phyloP scores from a whole-genome alignment of 2,797 vertebrate genomes.

The Rhinogobio ventralis region DNA sequence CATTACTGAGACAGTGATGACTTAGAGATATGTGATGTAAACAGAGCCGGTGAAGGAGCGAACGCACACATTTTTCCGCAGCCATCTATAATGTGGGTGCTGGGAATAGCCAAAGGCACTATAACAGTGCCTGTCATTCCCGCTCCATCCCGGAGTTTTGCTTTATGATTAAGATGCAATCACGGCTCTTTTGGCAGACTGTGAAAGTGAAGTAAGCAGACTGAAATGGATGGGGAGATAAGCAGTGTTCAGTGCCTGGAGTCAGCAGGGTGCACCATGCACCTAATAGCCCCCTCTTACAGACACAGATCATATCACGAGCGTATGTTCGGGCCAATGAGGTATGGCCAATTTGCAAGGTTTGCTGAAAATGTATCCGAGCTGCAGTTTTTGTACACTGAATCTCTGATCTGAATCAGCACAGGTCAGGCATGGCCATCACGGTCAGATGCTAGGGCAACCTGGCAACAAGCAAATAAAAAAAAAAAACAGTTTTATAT shows the following conservation, averaged over 20 bases:
- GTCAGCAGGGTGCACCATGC: slow-evolving; percentile 17
- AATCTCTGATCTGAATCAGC: slow-evolving; percentile 7
- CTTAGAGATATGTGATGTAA: slow-evolving; percentile 42
- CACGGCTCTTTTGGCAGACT: slow-evolving; percentile 51
- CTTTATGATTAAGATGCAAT: slow-evolving; percentile 60
- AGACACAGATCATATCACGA: slow-evolving; percentile 47
- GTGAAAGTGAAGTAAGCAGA: slow-evolving; percentile 52
- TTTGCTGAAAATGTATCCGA: slow-evolving; percentile 12
- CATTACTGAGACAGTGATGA: slow-evolving; percentile 46
- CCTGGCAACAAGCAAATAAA: not conserved
- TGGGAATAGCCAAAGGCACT: slow-evolving; percentile 48
- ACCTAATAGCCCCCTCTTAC: slow-evolving; percentile 44
- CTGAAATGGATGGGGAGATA: slow-evolving; percentile 52
- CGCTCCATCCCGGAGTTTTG: slow-evolving; percentile 30
- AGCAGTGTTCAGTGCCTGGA: slow-evolving; percentile 32
- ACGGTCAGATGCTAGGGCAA: slow-evolving; percentile 1
- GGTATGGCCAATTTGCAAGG: slow-evolving; percentile 18
- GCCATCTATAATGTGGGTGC: slow-evolving; percentile 46
- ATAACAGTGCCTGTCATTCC: slow-evolving; percentile 47
- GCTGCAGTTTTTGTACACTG: slow-evolving; percentile 6
- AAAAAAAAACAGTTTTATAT: not conserved
- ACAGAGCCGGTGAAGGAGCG: slow-evolving; percentile 9
- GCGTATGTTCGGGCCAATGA: slow-evolving; percentile 4
- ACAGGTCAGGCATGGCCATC: slow-evolving; percentile 5
- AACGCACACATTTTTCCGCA: slow-evolving; percentile 29